Percentiles rank a stretch among this genome's conserved stretches.
phyloP scores from a whole-genome alignment of 2,888 invertebrate genomes.

The Limenitis camilla region DNA sequence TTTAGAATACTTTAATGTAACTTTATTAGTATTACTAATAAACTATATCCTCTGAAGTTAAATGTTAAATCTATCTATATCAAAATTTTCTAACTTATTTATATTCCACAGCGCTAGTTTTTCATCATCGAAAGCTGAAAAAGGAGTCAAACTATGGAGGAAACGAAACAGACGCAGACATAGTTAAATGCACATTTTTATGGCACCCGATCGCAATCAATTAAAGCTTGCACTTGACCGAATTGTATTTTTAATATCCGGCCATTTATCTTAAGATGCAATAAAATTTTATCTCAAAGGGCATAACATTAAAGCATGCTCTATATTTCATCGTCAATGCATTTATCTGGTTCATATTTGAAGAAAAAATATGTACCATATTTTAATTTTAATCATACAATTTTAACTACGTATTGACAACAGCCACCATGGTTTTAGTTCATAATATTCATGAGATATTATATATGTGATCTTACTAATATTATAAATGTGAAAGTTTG shows the following conservation, averaged over 20 bases:
- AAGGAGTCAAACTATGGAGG: neutral
- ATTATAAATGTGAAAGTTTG: too few species aligned
- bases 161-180: neutral
- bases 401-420: too few species aligned
- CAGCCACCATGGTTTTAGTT: too few species aligned
- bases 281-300: too few species aligned
- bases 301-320: too few species aligned
- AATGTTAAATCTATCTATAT: neutral
- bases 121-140: too few species aligned
- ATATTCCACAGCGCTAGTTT: neutral
- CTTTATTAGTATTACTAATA: neutral
- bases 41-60: constrained; percentile 2
- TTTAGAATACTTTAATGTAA: constrained; percentile 1
- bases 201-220: neutral
- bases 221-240: constrained; percentile 7
- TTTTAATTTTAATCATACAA: too few species aligned
- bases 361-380: too few species aligned
- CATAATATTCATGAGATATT: too few species aligned
- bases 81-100: neutral
- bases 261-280: neutral
- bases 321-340: too few species aligned
- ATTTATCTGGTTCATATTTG: too few species aligned
- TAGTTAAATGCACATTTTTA: neutral
- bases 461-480: too few species aligned
- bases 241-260: constrained; percentile 6